Evolutionary conservation across 2,888 invertebrate genomes (phyloP).

Genomic region (Eumacrocentrus americanus): DNA sequence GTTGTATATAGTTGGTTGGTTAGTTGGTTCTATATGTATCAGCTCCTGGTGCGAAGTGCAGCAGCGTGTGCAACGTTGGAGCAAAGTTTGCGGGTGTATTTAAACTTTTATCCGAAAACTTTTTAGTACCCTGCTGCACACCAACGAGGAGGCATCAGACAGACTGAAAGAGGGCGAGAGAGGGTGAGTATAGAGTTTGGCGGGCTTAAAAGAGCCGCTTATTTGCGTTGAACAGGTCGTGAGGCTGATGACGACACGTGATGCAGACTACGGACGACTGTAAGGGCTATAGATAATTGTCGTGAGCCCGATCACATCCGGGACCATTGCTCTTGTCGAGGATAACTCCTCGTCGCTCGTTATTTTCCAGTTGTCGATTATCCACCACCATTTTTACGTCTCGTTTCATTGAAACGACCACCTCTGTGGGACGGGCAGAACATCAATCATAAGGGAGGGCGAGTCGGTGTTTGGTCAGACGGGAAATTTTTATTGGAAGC

Average conservation of each 20-base stretch:
- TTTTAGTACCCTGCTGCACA: conserved; percentile 48
- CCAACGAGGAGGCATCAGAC: conserved; percentile 14
- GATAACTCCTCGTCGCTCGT: background rate
- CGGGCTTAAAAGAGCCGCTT: background rate
- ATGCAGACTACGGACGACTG: background rate
- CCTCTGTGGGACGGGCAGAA: background rate
- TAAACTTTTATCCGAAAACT: conserved; percentile 61
- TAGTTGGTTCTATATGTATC: conserved; percentile 16
- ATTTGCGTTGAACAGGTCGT: background rate
- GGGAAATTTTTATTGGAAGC: no score
- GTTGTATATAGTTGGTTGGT: conserved; percentile 25
- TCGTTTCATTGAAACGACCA: conserved; percentile 13
- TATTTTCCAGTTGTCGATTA: conserved; percentile 16
- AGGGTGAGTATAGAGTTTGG: conserved; percentile 4
- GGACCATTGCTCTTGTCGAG: conserved; percentile 1
- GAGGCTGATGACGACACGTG: no score
- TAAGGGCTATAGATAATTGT: no score
- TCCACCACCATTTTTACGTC: conserved; percentile 9
- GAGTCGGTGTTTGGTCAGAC: background rate
- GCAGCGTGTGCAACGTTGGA: conserved; percentile 37
- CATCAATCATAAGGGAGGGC: conserved; percentile 9
- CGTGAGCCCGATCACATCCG: no score
- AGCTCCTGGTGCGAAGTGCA: background rate
- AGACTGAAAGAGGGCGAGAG: conserved; percentile 8
- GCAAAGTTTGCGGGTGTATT: conserved; percentile 57